Conservation (phyloP, 64 coral and sea anemone genomes). For the Cladopsammia gracilis region DNA sequence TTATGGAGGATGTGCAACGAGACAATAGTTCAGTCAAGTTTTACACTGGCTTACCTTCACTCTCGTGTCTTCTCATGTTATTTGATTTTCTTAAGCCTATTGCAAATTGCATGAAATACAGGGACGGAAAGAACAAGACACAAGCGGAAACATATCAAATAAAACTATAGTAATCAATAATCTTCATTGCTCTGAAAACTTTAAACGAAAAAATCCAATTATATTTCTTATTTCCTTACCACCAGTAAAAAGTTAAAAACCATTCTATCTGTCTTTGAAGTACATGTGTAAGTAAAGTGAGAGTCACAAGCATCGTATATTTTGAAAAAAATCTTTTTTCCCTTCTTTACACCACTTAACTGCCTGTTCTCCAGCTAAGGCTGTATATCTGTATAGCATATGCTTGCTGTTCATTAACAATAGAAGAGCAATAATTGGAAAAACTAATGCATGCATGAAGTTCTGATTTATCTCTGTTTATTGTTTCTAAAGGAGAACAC, state of each 20-base stretch:
- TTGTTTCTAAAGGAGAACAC: background rate
- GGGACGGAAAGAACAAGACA: slow-evolving; percentile 32
- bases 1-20: slow-evolving; percentile 24
- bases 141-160: slow-evolving; percentile 21
- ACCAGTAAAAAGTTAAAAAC: no score
- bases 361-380: background rate
- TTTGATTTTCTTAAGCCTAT: slow-evolving; percentile 45
- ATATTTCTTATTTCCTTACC: background rate
- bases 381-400: background rate
- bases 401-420: background rate
- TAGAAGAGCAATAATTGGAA: background rate
- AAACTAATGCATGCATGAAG: background rate
- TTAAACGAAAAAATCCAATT: slow-evolving; percentile 4
- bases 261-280: background rate
- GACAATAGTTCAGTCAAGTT: slow-evolving; percentile 24
- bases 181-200: background rate
- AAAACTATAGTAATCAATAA: slow-evolving; percentile 46
- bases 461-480: background rate
- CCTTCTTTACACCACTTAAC: slow-evolving; percentile 4
- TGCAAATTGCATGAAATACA: slow-evolving; percentile 35
- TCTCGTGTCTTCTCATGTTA: slow-evolving; percentile 18
- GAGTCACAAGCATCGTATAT: background rate
- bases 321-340: background rate
- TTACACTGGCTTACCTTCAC: slow-evolving; percentile 30
- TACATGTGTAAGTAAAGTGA: slow-evolving; percentile 13